Percentiles rank a stretch among this genome's conserved stretches.
These are phyloP conservation scores for Drosophila tripunctata DNA, from an alignment of 2,888 invertebrate species.

Conservation along the genomic window DNA sequence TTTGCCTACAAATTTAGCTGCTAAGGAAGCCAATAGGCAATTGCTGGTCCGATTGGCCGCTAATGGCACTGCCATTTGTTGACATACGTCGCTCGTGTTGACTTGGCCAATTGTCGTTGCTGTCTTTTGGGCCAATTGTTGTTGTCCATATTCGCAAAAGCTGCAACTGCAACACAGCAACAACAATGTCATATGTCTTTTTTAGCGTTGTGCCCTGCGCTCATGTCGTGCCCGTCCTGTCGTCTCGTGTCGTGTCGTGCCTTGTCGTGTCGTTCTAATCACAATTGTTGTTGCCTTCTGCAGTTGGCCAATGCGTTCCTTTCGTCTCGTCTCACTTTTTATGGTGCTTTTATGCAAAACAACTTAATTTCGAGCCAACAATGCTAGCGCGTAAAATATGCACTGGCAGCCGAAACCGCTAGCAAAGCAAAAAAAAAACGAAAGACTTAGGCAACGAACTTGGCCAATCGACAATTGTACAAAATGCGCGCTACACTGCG, in stretches of 20 bases:
- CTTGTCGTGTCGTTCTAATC: conserved; percentile 80
- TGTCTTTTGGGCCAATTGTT: conserved; percentile 62
- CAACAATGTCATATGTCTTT: conserved; percentile 68
- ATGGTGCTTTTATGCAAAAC: conserved; percentile 81
- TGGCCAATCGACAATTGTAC: conserved; percentile 30
- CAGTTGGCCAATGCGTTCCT: conserved; percentile 53
- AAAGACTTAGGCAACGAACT: conserved; percentile 72
- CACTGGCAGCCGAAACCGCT: conserved; percentile 44
- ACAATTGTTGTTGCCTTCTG: conserved; percentile 53
- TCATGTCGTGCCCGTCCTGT: conserved; percentile 79
- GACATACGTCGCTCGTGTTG: conserved; percentile 81
- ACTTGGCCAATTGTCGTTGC: conserved; percentile 71
- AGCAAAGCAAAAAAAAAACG: conserved; percentile 67
- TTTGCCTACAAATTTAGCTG: conserved; percentile 64
- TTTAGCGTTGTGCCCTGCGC: conserved; percentile 53
- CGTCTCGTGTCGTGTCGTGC: no score
- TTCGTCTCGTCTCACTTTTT: conserved; percentile 68
- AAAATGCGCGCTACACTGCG: conserved; percentile 47
- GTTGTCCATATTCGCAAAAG: conserved; percentile 73
- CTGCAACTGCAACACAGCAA: conserved; percentile 19
- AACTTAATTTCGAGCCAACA: conserved; percentile 73
- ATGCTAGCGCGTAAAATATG: conserved; percentile 74
- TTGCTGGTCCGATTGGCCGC: conserved; percentile 54
- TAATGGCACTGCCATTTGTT: conserved; percentile 78
- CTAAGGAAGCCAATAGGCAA: conserved; percentile 55